Evolutionary conservation across 2,113 vertebrate species (phyloP).

Genomic region (Alosa alosa): DNA sequence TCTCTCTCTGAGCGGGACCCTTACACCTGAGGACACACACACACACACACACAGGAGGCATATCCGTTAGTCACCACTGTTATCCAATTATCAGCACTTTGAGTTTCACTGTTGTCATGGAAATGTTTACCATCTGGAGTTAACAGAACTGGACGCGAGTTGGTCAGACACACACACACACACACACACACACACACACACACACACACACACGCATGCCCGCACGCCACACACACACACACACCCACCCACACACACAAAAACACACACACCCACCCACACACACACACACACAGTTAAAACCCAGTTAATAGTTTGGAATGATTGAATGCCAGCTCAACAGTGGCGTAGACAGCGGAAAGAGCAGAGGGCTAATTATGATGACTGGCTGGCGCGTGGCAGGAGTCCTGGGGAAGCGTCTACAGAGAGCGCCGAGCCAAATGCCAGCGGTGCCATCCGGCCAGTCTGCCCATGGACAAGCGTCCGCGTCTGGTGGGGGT

Average conservation of each 20-base stretch:
- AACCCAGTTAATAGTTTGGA: background rate
- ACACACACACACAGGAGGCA: background rate
- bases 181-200: background rate
- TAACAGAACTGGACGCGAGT: background rate
- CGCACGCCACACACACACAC: background rate
- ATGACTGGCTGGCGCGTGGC: background rate
- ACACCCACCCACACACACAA: background rate
- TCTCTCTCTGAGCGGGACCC: slow-evolving; percentile 81
- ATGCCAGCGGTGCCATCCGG: background rate
- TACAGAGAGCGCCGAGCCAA: background rate
- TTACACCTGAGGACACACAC: slow-evolving; percentile 74
- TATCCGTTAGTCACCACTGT: background rate
- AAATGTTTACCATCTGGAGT: background rate
- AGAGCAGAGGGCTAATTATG: background rate
- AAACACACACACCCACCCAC: background rate
- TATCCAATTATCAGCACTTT: background rate
- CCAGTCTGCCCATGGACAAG: background rate
- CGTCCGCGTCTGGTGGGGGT: background rate
- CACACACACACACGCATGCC: too few relatives aligned
- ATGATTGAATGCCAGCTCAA: background rate
- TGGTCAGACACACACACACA: background rate
- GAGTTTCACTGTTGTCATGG: background rate
- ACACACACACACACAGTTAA: background rate
- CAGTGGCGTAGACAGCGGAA: background rate
- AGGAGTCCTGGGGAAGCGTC: background rate